Evolutionary conservation across 2,888 invertebrate species (phyloP), one percentile per base, ranked within the genome.

Genomic region (Acanthosepion lycidas): DNA sequence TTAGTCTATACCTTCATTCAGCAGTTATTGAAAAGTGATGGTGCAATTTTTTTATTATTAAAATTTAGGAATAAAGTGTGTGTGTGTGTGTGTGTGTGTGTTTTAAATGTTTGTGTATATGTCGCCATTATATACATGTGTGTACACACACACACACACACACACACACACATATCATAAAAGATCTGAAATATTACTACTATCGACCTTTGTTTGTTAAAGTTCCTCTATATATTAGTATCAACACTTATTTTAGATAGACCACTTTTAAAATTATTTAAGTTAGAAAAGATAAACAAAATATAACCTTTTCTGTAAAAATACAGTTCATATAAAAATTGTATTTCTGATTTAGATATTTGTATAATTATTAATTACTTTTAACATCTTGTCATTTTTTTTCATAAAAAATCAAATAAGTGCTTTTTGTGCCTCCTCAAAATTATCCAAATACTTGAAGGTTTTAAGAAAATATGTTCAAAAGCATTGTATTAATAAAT

Each of bases 1-100:
- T 28, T 78, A 78, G 78, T n/a, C 78, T 78, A 78, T n/a, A 78
- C 78, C 78, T 78, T 78, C 28, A 78, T 78, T 78, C 78, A 78
- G 78, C 28, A 78, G 78, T 78, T 78, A n/a, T 78, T n/a, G n/a
- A 78, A 78, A 78, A 78, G 78, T 78, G 78, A 78, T 78, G 78
- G n/a, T 78, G 78, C 78, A 78, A n/a, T 78, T 78, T n/a, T 78
- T 78, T 78, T n/a, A n/a, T 78, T 78, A 28, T n/a, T 78, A 78
- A 59, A 20, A 78, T 78, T 78, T 78, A 78, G n/a, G 78, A 78
- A 78, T 6, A 78, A n/a, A n/a, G 78, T n/a, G 8, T 78, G 15
- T 55, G 20, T 55, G 59, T 59, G 59, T 59, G 78, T n/a, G 8
- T 78, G 15, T 55, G 20, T 55, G 59, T 59, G 59, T 59, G 5